These are phyloP conservation scores for Nemurella pictetii DNA, from an alignment of 2,888 invertebrate genomes.

Conservation along the genomic window DNA sequence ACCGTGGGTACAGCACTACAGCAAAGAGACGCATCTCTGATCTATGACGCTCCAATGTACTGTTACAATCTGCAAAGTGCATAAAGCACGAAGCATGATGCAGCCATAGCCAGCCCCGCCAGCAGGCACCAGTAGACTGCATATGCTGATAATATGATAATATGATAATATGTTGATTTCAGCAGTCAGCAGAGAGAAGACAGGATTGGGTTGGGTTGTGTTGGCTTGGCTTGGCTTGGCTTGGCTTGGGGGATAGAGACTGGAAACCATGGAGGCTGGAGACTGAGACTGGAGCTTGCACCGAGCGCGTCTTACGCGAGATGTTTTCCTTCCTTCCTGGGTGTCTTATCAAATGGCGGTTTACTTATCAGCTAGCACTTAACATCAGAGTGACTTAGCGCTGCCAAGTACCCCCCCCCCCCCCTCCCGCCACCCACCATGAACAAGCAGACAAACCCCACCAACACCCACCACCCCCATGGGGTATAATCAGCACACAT, in stretches of 20 bases:
- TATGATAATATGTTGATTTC: background rate
- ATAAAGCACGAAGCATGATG: background rate
- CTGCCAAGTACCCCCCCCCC: slow-evolving; percentile 6
- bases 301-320: background rate
- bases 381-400: slow-evolving; percentile 26
- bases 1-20: too few species aligned
- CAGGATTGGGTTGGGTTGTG: too few species aligned
- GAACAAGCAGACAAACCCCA: background rate
- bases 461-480: background rate
- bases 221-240: too few species aligned
- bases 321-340: slow-evolving; percentile 31
- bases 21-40: too few species aligned
- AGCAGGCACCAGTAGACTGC: too few species aligned
- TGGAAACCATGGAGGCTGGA: too few species aligned
- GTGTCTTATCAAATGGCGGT: slow-evolving; percentile 37
- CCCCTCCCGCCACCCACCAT: background rate
- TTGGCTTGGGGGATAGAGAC: too few species aligned
- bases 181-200: too few species aligned
- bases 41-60: too few species aligned
- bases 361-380: slow-evolving; percentile 36
- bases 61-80: background rate
- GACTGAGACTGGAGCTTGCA: too few species aligned
- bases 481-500: background rate
- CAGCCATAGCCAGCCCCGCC: background rate
- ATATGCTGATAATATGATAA: too few species aligned